phyloP scores from a whole-genome alignment of 1,140 invertebrate species.

The Potamilus streckersoni region DNA sequence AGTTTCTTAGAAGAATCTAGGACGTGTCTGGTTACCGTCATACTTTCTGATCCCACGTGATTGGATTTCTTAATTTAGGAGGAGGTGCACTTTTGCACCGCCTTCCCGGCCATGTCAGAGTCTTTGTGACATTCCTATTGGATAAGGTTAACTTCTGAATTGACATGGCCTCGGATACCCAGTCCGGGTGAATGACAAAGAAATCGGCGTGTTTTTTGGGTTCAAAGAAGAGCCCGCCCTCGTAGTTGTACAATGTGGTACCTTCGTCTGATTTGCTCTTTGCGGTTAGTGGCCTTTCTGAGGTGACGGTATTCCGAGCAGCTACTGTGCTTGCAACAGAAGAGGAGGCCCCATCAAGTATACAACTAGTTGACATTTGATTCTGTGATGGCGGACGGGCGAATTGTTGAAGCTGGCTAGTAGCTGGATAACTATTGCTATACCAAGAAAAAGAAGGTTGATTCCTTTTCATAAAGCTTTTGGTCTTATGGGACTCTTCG shows the following conservation, averaged over 20 bases:
- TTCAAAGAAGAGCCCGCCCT: slow-evolving; percentile 42
- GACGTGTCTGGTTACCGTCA: too few species aligned
- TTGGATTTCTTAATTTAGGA: slow-evolving; percentile 46
- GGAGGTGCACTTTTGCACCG: slow-evolving; percentile 52
- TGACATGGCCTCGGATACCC: slow-evolving; percentile 58
- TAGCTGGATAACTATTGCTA: slow-evolving; percentile 40
- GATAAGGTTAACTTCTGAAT: slow-evolving; percentile 46
- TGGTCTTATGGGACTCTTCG: slow-evolving; percentile 21
- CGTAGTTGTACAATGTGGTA: slow-evolving; percentile 22
- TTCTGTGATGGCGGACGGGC: slow-evolving; percentile 21
- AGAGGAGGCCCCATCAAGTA: slow-evolving; percentile 7
- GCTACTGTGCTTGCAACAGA: not conserved
- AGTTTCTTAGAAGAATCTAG: too few species aligned
- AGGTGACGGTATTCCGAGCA: not conserved
- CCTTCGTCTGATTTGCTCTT: slow-evolving; percentile 19
- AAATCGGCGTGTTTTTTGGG: slow-evolving; percentile 38
- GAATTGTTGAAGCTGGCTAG: slow-evolving; percentile 23
- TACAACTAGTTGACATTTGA: slow-evolving; percentile 9
- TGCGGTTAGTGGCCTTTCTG: slow-evolving; percentile 16
- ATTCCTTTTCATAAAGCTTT: slow-evolving; percentile 27
- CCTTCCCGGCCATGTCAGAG: slow-evolving; percentile 49
- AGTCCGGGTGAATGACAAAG: slow-evolving; percentile 60
- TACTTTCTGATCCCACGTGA: slow-evolving; percentile 40
- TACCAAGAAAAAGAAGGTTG: slow-evolving; percentile 37
- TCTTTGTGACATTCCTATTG: slow-evolving; percentile 28